These are phyloP conservation scores for Mesopsocus fuscifrons DNA, from an alignment of 2,888 invertebrate genomes.

Conservation along the genomic window DNA sequence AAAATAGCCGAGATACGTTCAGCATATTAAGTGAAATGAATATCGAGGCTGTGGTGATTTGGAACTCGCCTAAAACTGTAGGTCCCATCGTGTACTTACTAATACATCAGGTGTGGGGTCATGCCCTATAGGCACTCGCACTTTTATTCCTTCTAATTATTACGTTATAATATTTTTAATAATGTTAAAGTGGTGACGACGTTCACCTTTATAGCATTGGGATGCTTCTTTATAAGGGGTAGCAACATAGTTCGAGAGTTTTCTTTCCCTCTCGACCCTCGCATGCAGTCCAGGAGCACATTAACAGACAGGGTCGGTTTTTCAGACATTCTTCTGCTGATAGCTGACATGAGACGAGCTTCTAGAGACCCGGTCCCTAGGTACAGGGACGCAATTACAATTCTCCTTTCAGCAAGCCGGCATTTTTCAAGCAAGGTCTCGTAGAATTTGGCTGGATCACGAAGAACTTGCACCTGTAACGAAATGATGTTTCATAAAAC, in stretches of 20 bases:
- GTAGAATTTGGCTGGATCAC: conserved; percentile 61
- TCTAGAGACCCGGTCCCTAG: conserved; percentile 79
- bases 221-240: conserved; percentile 49
- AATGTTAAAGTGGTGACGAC: too few species aligned
- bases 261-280: conserved; percentile 66
- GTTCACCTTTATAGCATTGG: too few species aligned
- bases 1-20: not conserved
- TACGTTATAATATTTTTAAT: too few species aligned
- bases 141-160: too few species aligned
- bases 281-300: conserved; percentile 69
- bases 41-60: too few species aligned
- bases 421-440: conserved; percentile 47
- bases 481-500: not conserved
- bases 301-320: conserved; percentile 39
- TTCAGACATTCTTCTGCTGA: conserved; percentile 6
- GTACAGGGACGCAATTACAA: conserved; percentile 79
- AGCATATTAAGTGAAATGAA: too few species aligned
- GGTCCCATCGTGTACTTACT: too few species aligned
- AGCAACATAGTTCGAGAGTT: conserved; percentile 57
- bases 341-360: conserved; percentile 39
- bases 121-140: too few species aligned
- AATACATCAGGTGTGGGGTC: too few species aligned
- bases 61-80: too few species aligned
- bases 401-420: conserved; percentile 41
- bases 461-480: conserved; percentile 44